A percentile compares a stretch with the other conserved stretches of the same genome.
Conservation (phyloP, 2,888 invertebrate species). For the Metellina segmentata region DNA sequence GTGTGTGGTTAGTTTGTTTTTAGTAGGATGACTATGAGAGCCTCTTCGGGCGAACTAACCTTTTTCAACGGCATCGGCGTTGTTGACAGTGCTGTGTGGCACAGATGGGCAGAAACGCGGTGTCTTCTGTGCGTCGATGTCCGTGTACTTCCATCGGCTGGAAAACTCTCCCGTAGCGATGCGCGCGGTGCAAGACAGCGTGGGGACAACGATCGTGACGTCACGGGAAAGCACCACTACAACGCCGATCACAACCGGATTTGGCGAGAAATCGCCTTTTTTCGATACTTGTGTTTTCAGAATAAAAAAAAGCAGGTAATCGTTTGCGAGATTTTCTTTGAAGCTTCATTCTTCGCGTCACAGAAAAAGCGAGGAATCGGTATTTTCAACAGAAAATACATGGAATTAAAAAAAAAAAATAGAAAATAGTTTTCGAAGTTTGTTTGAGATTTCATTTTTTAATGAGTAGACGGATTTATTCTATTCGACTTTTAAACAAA, state of each 20-base stretch:
- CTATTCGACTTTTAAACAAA: too few species aligned
- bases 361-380: too few species aligned
- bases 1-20: neutral
- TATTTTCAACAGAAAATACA: too few species aligned
- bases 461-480: too few species aligned
- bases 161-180: constrained; percentile 19
- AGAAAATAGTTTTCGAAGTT: too few species aligned
- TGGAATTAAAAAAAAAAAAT: too few species aligned
- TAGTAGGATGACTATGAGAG: neutral
- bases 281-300: too few species aligned
- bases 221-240: constrained; percentile 43
- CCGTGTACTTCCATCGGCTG: constrained; percentile 22
- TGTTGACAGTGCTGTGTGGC: constrained; percentile 9
- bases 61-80: constrained; percentile 70
- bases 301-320: too few species aligned
- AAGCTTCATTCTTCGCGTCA: too few species aligned
- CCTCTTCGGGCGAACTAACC: constrained; percentile 49
- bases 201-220: constrained; percentile 65
- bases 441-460: too few species aligned
- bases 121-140: constrained; percentile 4
- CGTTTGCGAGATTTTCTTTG: too few species aligned
- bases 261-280: constrained; percentile 13
- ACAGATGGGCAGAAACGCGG: neutral
- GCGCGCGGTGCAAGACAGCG: constrained; percentile 70
- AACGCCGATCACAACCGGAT: neutral